Percentiles rank a stretch among this genome's conserved stretches.
Conservation (phyloP, 2,113 vertebrate genomes). For the Pseudorectes ferrugineus region DNA sequence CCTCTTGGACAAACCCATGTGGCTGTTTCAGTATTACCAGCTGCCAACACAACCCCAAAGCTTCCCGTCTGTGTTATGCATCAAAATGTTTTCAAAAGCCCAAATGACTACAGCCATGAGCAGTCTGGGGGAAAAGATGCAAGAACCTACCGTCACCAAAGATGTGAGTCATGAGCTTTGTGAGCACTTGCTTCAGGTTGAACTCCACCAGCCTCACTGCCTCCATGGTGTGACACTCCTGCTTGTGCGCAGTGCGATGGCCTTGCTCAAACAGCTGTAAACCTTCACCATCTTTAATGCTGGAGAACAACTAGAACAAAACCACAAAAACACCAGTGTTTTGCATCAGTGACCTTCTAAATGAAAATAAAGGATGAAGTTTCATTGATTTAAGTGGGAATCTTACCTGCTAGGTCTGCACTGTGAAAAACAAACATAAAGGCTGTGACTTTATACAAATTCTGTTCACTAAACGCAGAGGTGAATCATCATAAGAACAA, state of each 20-base stretch:
- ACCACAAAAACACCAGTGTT: not conserved
- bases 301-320: conserved; percentile 81
- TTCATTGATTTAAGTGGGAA: not conserved
- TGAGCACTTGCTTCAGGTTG: conserved; percentile 85
- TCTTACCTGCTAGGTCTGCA: not conserved
- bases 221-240: conserved; percentile 88
- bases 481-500: not conserved
- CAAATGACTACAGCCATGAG: not conserved
- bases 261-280: conserved; percentile 85
- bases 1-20: not conserved
- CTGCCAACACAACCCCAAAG: not conserved
- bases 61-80: not conserved
- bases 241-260: conserved; percentile 81
- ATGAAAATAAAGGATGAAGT: not conserved
- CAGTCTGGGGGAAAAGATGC: not conserved
- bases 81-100: not conserved
- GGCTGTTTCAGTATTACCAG: not conserved
- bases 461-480: not conserved
- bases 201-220: conserved; percentile 88
- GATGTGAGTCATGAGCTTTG: conserved; percentile 78
- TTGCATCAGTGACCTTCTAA: not conserved
- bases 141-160: conserved; percentile 84
- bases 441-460: not conserved
- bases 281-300: conserved; percentile 73
- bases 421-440: not conserved